Evolutionary conservation across 2,888 invertebrate genomes (phyloP), one percentile per base, ranked within the genome.

Genomic region (Nomada hirtipes): DNA sequence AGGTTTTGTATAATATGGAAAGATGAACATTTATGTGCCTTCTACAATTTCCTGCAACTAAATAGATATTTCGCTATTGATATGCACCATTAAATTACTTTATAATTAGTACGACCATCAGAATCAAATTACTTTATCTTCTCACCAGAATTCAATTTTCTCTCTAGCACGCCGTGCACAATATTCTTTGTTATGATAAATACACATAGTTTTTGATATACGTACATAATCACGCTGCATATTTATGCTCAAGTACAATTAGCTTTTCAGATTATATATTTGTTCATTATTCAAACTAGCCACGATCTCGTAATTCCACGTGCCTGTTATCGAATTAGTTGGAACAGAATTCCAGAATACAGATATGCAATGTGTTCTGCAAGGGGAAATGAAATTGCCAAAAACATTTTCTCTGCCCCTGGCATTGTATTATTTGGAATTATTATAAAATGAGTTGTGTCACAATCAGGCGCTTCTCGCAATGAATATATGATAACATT

Each of bases 211-310:
- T 50, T 69, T 55, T 57, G 55, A 57, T 50, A 20, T 26, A 4
- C 9, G 10, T 3, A 1, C 20, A 15, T 23, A 63, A 64, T 50
- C 60, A 68, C 52, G 20, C 20, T 42, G 44, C 57, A 55, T 63
- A 64, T 44, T 57, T 50, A 36, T 26, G 20, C 26, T 50, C 26
- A 42, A 68, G 50, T 61, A 68, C 68, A 70, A 70, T 76, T 53
- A 59, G 44, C 59, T 61, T 23, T 61, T 59, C 44, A 53, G 44
- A 55, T 60, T 63, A 76, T 52, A 60, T 76, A 76, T 79, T 75
- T 75, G 36, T 36, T 36, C 36, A 79, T 79, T 68, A 69, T 52
- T 55, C 64, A 65, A 64, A 59, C 70, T 23, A 70, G 29, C 36
- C 47, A 65, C 53, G 26, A 60, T 65, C 65, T 61, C 36, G 26